Base-by-base conservation (phyloP, 2,797 vertebrate species). In the Oreochromis mossambicus region DNA sequence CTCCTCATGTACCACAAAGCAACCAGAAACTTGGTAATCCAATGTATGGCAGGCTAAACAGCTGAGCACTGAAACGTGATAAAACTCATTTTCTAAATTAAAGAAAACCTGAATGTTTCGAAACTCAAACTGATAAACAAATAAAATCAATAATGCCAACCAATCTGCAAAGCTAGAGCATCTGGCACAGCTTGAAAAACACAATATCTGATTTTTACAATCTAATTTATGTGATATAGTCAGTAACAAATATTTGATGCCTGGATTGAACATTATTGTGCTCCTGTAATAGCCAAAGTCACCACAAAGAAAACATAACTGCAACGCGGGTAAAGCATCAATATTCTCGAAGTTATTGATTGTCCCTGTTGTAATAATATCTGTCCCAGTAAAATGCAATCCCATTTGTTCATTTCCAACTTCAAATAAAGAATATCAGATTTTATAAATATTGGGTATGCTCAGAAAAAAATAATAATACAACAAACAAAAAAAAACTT, bases 121-220 rank as follows among this genome's bases (percentile, higher is more conserved):
- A 92, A 89, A 94, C 88, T 91, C 85, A 92, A 91, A 84, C 58
- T 89, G 85, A 96, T 89, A 94, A 94, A 95, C 87, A 95, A 93
- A 96, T 91, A 94, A 92, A 94, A 93, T 87, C 92, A 94, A 92
- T 90, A 91, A 95, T 84, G 87, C 80, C 93, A 89, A 94, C 93
- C 89, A 94, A 88, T 96, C 88, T 94, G 95, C 92, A 92, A 93
- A 93, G 95, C 86, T 95, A 93, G 95, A 96, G 95, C 97, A 98
- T 97, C 97, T 98, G 97, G 94, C 96, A 95, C 91, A 94, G 93
- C 94, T 92, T 96, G 96, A 96, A 95, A 96, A 95, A 91, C 66
- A 91, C 88, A 80, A 92, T 90, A 96, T 96, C 86, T 96, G 91
- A 96, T 95, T 83, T 93, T 93, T 93, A 86, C 93, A 97, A 97